These are phyloP conservation scores for Cynodonichthys magdalenae DNA, from an alignment of 2,797 vertebrate species.

Conservation along the genomic window DNA sequence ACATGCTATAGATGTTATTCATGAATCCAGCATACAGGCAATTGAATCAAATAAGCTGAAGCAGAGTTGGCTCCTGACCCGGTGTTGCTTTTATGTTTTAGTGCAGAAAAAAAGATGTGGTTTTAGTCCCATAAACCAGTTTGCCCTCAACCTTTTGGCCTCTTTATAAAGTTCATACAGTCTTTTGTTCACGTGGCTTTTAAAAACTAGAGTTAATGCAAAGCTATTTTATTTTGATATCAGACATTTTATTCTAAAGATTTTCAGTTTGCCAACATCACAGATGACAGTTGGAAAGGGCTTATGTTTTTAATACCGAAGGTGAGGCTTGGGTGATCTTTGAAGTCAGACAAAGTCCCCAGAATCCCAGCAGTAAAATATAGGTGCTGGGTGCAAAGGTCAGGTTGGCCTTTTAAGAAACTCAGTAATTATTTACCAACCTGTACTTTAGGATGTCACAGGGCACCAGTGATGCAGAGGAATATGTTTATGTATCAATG, in stretches of 20 bases:
- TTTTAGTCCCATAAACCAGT: conserved; percentile 23
- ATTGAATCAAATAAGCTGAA: conserved; percentile 66
- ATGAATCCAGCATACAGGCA: conserved; percentile 63
- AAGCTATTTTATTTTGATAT: conserved; percentile 8
- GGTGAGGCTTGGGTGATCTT: background rate
- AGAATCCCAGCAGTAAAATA: conserved; percentile 15
- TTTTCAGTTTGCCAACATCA: conserved; percentile 6
- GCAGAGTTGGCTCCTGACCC: conserved; percentile 53
- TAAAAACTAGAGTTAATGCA: conserved; percentile 7
- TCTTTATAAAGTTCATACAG: conserved; percentile 13
- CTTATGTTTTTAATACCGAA: conserved; percentile 17
- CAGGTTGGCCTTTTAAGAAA: conserved; percentile 35
- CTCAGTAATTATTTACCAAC: conserved; percentile 37
- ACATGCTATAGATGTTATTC: conserved; percentile 68
- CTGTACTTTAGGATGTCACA: conserved; percentile 16
- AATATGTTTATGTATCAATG: conserved; percentile 13
- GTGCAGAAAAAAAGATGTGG: conserved; percentile 35
- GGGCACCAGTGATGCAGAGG: conserved; percentile 17
- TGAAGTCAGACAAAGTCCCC: conserved; percentile 10
- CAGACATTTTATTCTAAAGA: background rate
- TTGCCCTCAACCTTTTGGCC: conserved; percentile 25
- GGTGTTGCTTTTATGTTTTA: conserved; percentile 41
- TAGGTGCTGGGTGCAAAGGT: conserved; percentile 24
- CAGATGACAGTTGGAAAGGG: background rate
- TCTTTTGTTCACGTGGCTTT: conserved; percentile 34